These are phyloP conservation scores for Rhinophrynus dorsalis DNA, from an alignment of 2,797 vertebrate genomes.

Conservation along the genomic window DNA sequence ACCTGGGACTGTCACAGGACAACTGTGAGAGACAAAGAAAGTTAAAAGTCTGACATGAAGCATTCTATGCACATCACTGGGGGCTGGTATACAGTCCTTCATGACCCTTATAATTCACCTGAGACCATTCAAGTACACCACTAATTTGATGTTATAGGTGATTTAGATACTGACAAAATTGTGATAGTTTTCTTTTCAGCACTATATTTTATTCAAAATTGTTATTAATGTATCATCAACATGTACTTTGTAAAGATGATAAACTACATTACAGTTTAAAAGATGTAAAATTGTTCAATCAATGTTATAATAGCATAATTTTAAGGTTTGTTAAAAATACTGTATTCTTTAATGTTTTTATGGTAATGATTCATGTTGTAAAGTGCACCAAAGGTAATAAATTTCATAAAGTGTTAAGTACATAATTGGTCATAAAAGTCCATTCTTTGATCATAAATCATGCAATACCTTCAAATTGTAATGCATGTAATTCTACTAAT, in stretches of 20 bases:
- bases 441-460: slow-evolving; percentile 35
- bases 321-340: slow-evolving; percentile 17
- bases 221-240: neutral
- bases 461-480: slow-evolving; percentile 11
- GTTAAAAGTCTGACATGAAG: no score
- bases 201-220: neutral
- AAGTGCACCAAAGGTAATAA: slow-evolving; percentile 27
- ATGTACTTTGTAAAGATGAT: neutral
- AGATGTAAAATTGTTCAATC: neutral
- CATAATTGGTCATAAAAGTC: slow-evolving; percentile 45
- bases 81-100: no score
- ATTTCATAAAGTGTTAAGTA: slow-evolving; percentile 42
- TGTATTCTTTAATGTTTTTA: slow-evolving; percentile 31
- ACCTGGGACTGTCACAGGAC: no score
- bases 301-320: slow-evolving; percentile 16
- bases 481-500: slow-evolving; percentile 23
- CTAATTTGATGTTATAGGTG: no score
- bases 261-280: neutral
- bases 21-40: no score
- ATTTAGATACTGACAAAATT: no score
- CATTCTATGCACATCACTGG: no score
- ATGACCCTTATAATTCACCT: no score
- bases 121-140: no score
- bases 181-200: no score
- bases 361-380: slow-evolving; percentile 38